Conservation (phyloP, 2,113 vertebrate genomes). For the Diglossa brunneiventris region DNA sequence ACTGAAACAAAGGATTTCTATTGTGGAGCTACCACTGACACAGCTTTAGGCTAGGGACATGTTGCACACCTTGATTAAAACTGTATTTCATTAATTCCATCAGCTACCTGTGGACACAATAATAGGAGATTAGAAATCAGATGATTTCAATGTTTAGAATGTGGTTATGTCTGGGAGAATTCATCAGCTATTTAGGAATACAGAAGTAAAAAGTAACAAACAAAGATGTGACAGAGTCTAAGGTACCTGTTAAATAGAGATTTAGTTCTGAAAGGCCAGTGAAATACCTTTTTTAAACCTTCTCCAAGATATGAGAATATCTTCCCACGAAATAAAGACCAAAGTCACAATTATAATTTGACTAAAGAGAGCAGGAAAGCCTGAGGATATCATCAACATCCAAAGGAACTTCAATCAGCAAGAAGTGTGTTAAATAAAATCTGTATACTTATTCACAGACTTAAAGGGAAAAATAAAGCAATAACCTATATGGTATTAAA, state of each 20-base stretch:
- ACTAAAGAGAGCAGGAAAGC: background rate
- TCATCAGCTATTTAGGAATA: background rate
- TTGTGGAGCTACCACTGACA: background rate
- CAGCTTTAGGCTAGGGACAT: background rate
- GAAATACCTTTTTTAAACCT: background rate
- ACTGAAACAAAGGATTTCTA: background rate
- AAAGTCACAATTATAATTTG: background rate
- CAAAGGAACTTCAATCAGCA: background rate
- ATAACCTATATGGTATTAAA: background rate
- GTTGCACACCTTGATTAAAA: background rate
- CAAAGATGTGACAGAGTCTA: background rate
- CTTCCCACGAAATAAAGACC: background rate
- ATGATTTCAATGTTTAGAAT: background rate
- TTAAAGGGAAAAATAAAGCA: background rate
- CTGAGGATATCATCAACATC: background rate
- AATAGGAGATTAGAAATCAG: background rate
- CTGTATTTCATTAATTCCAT: background rate
- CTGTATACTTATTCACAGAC: background rate
- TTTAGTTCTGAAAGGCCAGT: background rate
- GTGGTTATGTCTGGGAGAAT: background rate
- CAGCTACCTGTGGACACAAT: background rate
- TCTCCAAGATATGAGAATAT: background rate
- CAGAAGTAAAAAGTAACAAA: background rate
- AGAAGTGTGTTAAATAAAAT: background rate
- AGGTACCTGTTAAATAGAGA: background rate